Evolutionary conservation across 2,888 invertebrate species (phyloP), one percentile per base, ranked within the genome.

Genomic region (Hemicrepidius hirtus): DNA sequence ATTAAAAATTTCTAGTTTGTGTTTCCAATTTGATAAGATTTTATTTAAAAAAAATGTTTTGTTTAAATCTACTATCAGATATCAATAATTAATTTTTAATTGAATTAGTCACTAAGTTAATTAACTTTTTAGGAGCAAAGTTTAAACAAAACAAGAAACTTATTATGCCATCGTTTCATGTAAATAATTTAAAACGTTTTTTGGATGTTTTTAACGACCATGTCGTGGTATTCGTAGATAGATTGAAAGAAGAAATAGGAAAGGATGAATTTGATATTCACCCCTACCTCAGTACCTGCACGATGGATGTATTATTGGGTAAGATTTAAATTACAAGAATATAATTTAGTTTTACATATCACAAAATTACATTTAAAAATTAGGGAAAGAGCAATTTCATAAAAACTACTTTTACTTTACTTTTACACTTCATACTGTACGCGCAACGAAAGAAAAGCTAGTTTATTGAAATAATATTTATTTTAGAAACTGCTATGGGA

Each of bases 241-340:
- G 59, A 6, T 49, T 81, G 7, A 60, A 75, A 20, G 41, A 67
- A 7, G 69, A 78, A 44, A 60, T 77, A 12, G 79, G 73, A 6
- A 72, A 74, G 60, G 77, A 67, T 2, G 79, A 80, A 67, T 80
- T 81, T 63, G 78, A 80, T 69, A 70, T 80, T 12, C 73, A 78
- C 3, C 50, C 71, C 12, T 75, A 79, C 71, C 64, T 81, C 7
- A 77, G 71, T 53, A 65, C 60, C 1, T 75, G 75, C 28, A 78
- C 79, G 12, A 76, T 80, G 73, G 69, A 75, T 57, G 74, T 77
- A 49, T 74, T 80, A 64, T 67, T 80, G 69, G 80, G 80, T 80
- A 75, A 55, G 32, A 46, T 24, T 24, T n/a, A n/a, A n/a, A n/a
- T n/a, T n/a, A n/a, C n/a, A n/a, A n/a, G n/a, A n/a, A n/a, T n/a